phyloP scores from a whole-genome alignment of 2,797 vertebrate species.

The Tympanoctomys barrerae region DNA sequence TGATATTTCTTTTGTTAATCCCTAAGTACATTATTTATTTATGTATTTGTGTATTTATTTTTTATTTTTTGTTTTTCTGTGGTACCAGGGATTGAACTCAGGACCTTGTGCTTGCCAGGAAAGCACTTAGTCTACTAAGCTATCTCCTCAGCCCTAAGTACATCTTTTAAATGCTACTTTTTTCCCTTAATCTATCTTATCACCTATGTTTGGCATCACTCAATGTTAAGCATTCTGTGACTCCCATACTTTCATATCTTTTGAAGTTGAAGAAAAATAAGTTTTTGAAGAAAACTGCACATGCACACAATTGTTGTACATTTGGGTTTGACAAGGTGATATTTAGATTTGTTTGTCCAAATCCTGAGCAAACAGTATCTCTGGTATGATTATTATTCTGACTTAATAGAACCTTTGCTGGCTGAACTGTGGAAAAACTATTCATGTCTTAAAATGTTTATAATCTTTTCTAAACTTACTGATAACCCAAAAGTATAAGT shows the following conservation, averaged over 20 bases:
- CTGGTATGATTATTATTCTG: constrained; percentile 56
- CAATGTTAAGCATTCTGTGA: constrained; percentile 38
- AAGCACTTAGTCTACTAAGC: too few relatives aligned
- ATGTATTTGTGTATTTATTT: too few relatives aligned
- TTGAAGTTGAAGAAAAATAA: constrained; percentile 69
- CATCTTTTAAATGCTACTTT: constrained; percentile 26
- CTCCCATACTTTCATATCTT: constrained; percentile 52
- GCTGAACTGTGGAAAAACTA: constrained; percentile 46
- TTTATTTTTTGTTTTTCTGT: too few relatives aligned
- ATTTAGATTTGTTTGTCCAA: constrained; percentile 68
- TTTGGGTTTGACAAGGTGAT: constrained; percentile 59
- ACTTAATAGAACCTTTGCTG: constrained; percentile 53
- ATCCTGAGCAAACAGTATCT: not conserved
- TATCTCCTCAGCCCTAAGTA: not conserved
- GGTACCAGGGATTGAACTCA: too few relatives aligned
- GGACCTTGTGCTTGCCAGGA: too few relatives aligned
- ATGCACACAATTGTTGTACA: constrained; percentile 40
- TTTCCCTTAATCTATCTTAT: constrained; percentile 47
- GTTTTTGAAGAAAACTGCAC: constrained; percentile 63
- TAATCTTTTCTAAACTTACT: not conserved
- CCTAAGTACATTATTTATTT: not conserved
- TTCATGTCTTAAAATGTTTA: not conserved
- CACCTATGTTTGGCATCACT: constrained; percentile 57
- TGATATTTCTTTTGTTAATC: not conserved
- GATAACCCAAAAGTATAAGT: not conserved